Evolutionary conservation across 2,797 vertebrate species (phyloP).

Genomic region (Brachyalestes nurse): DNA sequence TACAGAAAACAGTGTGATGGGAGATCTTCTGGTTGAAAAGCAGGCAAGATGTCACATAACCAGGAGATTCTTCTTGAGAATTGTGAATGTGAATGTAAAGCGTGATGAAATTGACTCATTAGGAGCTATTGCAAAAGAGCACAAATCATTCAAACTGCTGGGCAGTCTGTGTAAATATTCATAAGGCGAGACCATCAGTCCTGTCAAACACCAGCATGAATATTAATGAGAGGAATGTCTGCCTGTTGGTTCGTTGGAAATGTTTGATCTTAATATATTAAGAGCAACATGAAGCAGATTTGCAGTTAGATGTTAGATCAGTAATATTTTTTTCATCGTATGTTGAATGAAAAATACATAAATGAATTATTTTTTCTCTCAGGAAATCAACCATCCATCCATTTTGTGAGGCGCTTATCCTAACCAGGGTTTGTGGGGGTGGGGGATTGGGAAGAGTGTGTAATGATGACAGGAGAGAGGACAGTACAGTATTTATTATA

Average conservation of each 20-base stretch:
- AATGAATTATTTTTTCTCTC: no score
- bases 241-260: conserved; percentile 1
- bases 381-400: no score
- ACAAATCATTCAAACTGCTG: conserved; percentile 9
- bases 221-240: neutral
- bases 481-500: no score
- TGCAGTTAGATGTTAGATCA: neutral
- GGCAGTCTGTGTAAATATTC: conserved; percentile 25
- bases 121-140: conserved; percentile 4
- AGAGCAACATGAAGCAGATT: neutral
- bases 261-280: neutral
- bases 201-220: conserved; percentile 6
- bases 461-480: no score
- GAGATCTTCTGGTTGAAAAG: no score
- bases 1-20: neutral
- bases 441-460: no score
- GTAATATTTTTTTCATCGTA: neutral
- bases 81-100: neutral
- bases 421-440: no score
- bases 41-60: no score
- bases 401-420: no score
- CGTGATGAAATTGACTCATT: conserved; percentile 5
- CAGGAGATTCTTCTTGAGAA: neutral
- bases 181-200: conserved; percentile 6
- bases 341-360: no score